phyloP scores from a whole-genome alignment of 2,888 invertebrate genomes.

The Amphiduros pacificus region DNA sequence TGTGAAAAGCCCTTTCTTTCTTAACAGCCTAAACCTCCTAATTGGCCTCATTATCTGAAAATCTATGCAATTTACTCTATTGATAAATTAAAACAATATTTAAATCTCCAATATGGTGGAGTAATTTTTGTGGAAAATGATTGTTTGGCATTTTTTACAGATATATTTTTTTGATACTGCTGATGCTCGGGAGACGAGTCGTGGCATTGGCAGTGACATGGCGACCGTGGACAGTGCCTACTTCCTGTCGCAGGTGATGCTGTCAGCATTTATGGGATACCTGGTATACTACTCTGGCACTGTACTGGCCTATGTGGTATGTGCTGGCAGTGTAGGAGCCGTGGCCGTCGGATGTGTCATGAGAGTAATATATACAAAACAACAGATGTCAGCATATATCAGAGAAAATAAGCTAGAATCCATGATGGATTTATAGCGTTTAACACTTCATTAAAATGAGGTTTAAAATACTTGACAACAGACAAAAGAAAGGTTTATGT shows the following conservation, averaged over 20 bases:
- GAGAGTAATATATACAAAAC: slow-evolving; percentile 34
- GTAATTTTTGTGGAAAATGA: too few relatives aligned
- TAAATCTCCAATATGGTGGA: too few relatives aligned
- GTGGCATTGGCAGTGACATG: slow-evolving; percentile 93
- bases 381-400: slow-evolving; percentile 19
- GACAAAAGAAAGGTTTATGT: too few relatives aligned
- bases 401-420: background rate
- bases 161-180: slow-evolving; percentile 51
- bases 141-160: slow-evolving; percentile 36
- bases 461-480: too few relatives aligned
- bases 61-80: background rate
- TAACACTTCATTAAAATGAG: too few relatives aligned
- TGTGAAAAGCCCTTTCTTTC: too few relatives aligned
- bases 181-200: slow-evolving; percentile 40
- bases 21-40: too few relatives aligned
- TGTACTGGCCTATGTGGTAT: slow-evolving; percentile 59
- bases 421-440: too few relatives aligned
- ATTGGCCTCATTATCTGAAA: background rate
- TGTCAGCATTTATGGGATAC: slow-evolving; percentile 60
- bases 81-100: too few relatives aligned
- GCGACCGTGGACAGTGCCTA: slow-evolving; percentile 66
- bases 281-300: slow-evolving; percentile 60
- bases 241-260: slow-evolving; percentile 61
- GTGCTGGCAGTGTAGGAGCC: slow-evolving; percentile 57
- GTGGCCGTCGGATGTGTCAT: slow-evolving; percentile 49